Conservation (phyloP, 2,113 vertebrate genomes). For the Myotis lucifugus region DNA sequence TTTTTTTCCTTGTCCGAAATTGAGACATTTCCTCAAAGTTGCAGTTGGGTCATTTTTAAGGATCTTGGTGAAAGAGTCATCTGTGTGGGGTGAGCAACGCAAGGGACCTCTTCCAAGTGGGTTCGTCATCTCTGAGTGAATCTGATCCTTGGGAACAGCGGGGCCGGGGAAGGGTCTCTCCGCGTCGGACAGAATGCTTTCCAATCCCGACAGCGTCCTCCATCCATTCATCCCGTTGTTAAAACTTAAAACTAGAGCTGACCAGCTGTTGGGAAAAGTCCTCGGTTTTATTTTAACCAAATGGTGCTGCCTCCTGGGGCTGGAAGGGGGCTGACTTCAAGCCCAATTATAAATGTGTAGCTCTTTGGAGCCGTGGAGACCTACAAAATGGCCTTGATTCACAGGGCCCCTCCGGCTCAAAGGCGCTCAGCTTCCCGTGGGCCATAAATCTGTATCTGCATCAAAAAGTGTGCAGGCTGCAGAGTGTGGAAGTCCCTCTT, state of each 20-base stretch:
- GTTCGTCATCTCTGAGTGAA: conserved; percentile 11
- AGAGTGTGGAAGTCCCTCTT: conserved; percentile 84
- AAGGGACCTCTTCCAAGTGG: conserved; percentile 33
- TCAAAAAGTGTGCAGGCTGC: conserved; percentile 78
- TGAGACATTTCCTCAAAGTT: background rate
- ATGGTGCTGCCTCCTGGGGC: conserved; percentile 64
- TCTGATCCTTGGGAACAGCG: background rate
- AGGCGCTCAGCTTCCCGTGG: conserved; percentile 76
- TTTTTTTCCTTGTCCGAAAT: conserved; percentile 24
- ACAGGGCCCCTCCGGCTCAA: conserved; percentile 62
- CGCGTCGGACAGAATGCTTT: conserved; percentile 44
- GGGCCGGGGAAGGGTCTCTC: background rate
- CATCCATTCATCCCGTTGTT: conserved; percentile 57
- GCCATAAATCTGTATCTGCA: conserved; percentile 82
- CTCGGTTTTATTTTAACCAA: conserved; percentile 72
- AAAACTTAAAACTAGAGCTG: conserved; percentile 62
- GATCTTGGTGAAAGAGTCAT: conserved; percentile 44
- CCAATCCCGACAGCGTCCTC: conserved; percentile 59
- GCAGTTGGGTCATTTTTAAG: conserved; percentile 34
- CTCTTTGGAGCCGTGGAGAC: conserved; percentile 8
- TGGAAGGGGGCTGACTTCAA: conserved; percentile 51
- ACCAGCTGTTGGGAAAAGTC: conserved; percentile 72
- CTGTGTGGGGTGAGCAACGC: conserved; percentile 34
- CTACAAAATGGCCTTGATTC: conserved; percentile 45
- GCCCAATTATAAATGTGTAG: conserved; percentile 64